Evolutionary conservation across 2,113 vertebrate species (phyloP).

Genomic region (Oostethus manadensis): DNA sequence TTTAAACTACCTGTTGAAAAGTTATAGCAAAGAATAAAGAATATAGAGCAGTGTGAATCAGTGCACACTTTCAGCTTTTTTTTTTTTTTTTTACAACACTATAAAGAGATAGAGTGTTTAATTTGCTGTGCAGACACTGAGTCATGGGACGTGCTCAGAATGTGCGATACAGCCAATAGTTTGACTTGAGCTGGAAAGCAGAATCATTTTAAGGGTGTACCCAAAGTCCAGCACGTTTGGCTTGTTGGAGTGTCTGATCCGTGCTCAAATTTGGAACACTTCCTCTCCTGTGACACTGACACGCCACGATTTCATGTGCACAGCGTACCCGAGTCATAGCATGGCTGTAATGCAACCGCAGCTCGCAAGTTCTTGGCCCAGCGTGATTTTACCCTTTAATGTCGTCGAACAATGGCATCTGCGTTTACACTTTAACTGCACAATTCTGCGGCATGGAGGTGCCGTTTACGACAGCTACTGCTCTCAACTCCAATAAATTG

Average conservation of each 20-base stretch:
- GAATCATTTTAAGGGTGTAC: background rate
- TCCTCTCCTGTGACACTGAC: too few species aligned
- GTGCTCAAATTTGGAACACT: too few species aligned
- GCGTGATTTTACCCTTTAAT: too few species aligned
- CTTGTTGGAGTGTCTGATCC: too few species aligned
- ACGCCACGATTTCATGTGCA: too few species aligned
- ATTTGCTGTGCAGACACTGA: slow-evolving; percentile 63
- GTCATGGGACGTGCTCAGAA: slow-evolving; percentile 57
- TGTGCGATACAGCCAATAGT: slow-evolving; percentile 34
- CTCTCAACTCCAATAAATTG: background rate
- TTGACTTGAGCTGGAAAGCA: slow-evolving; percentile 34
- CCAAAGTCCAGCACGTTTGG: too few species aligned
- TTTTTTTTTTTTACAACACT: slow-evolving; percentile 45
- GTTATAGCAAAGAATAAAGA: slow-evolving; percentile 25
- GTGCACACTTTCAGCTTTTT: slow-evolving; percentile 26
- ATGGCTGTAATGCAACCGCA: too few species aligned
- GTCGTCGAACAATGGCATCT: background rate
- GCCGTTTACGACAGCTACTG: slow-evolving; percentile 4
- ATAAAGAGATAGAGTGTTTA: slow-evolving; percentile 65
- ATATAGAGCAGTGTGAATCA: slow-evolving; percentile 6
- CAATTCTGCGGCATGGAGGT: slow-evolving; percentile 2
- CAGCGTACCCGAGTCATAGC: too few species aligned
- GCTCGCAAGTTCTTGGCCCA: too few species aligned
- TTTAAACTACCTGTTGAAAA: slow-evolving; percentile 29
- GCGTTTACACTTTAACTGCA: background rate